Evolutionary conservation across 2,888 invertebrate species (phyloP), one percentile per base, ranked within the genome.

Genomic region (Drosophila niveifrons): DNA sequence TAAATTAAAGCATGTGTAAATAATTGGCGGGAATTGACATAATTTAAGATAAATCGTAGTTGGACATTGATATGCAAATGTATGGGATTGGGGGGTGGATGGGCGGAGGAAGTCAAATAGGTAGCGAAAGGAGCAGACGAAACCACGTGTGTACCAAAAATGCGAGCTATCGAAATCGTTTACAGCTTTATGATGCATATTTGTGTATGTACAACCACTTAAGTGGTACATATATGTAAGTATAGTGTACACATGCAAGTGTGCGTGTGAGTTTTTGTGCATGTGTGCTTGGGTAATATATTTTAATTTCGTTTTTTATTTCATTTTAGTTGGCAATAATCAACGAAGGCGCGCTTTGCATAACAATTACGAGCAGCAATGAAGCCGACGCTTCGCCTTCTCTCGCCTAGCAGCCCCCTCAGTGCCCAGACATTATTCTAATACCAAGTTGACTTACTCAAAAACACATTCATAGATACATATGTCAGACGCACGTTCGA

Each of bases 261-360:
- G n/a, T 66, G 9, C 44, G 10, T 28, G 28, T 28, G 44, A 36
- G 51, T 57, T 48, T 77, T 63, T 47, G 43, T 58, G 58, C 41
- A 8, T 53, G 41, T 29, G 8, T 51, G 55, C 43, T 15, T 57
- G 28, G 50, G 31, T 55, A 53, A 39, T 64, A 64, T 57, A 56
- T 64, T 75, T 86, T 74, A 80, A 79, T 88, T 91, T 76, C 65
- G 75, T 76, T 82, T 86, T 90, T 84, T 84, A 90, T 86, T 89
- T 90, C 80, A 83, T 80, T 89, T 84, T 80, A 90, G 90, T 89
- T 90, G 89, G 89, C 89, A 89, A 90, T 89, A 90, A 90, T 90
- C 90, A 82, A 80, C 63, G 55, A 73, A 72, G 73, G 65, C 73
- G 85, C 80, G 85, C 59, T 82, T 79, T 66, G 89, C 90, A 89